Conservation (phyloP, 1,140 invertebrate species). For the Mesaphorura yosii region DNA sequence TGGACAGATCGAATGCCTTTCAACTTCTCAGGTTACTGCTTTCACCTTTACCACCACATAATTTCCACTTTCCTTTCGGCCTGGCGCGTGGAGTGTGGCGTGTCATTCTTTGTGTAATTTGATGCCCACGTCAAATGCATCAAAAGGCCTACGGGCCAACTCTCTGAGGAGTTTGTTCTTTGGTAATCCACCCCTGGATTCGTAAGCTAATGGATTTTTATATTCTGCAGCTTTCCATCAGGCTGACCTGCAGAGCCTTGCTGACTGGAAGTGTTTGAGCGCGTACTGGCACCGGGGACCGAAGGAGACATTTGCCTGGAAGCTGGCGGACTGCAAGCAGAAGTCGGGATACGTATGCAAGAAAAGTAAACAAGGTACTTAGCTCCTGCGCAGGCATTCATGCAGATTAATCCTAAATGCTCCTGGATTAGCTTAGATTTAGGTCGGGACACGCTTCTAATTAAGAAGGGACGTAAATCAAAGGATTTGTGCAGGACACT, state of each 20-base stretch:
- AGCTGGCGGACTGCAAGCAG: slow-evolving; percentile 32
- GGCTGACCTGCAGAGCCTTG: slow-evolving; percentile 26
- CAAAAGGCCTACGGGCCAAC: not conserved
- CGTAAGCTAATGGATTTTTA: not conserved
- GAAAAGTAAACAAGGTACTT: slow-evolving; percentile 34
- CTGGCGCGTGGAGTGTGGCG: not conserved
- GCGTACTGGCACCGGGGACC: slow-evolving; percentile 27
- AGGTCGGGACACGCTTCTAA: too few relatives aligned
- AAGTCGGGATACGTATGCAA: slow-evolving; percentile 49
- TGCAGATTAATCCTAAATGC: too few relatives aligned
- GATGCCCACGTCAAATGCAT: not conserved
- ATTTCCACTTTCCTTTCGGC: not conserved
- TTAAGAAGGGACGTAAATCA: too few relatives aligned
- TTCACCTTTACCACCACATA: not conserved
- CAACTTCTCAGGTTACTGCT: slow-evolving; percentile 40
- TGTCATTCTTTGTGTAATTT: not conserved
- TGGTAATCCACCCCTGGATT: not conserved
- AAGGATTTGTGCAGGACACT: too few relatives aligned
- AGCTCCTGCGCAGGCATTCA: too few relatives aligned
- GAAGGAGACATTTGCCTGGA: slow-evolving; percentile 29
- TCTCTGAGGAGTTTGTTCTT: not conserved
- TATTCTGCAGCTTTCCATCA: slow-evolving; percentile 29
- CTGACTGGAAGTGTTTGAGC: slow-evolving; percentile 28
- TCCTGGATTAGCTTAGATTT: too few relatives aligned
- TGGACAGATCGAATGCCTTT: slow-evolving; percentile 50